phyloP scores from a whole-genome alignment of 2,797 vertebrate species.

The Tamandua tetradactyla region DNA sequence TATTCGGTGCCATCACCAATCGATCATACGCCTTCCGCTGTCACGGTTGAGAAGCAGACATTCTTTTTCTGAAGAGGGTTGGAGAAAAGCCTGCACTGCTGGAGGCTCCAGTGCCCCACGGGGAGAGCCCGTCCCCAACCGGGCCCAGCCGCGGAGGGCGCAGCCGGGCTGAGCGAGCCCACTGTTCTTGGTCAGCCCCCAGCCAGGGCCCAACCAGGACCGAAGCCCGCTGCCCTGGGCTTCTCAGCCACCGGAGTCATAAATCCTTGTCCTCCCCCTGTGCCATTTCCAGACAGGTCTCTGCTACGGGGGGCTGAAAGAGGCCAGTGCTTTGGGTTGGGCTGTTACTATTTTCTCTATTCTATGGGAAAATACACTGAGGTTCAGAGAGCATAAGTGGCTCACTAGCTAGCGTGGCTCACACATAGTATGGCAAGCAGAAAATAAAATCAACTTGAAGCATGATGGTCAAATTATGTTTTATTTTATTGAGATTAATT shows the following conservation, averaged over 20 bases:
- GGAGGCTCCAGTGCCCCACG: neutral
- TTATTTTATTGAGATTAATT: conserved; percentile 37
- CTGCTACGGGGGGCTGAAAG: neutral
- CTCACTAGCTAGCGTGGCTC: neutral
- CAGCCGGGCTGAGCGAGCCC: neutral
- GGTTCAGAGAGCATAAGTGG: neutral
- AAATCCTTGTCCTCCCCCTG: neutral
- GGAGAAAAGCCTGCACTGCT: neutral
- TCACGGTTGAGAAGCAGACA: neutral
- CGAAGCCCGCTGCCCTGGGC: neutral
- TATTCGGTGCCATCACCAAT: neutral
- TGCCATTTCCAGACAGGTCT: neutral
- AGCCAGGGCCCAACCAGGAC: neutral
- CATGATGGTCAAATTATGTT: neutral
- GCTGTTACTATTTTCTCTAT: neutral
- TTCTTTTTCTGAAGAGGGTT: neutral
- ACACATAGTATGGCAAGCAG: neutral
- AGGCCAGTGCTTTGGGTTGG: neutral
- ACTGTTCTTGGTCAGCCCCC: too few relatives aligned
- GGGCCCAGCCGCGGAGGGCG: neutral
- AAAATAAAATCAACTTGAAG: conserved; percentile 17
- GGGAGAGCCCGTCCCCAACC: neutral
- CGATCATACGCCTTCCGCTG: neutral
- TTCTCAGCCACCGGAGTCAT: neutral
- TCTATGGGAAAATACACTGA: conserved; percentile 28